Evolutionary conservation across 2,797 vertebrate species (phyloP).

Genomic region (Paramormyrops hopkinsi): DNA sequence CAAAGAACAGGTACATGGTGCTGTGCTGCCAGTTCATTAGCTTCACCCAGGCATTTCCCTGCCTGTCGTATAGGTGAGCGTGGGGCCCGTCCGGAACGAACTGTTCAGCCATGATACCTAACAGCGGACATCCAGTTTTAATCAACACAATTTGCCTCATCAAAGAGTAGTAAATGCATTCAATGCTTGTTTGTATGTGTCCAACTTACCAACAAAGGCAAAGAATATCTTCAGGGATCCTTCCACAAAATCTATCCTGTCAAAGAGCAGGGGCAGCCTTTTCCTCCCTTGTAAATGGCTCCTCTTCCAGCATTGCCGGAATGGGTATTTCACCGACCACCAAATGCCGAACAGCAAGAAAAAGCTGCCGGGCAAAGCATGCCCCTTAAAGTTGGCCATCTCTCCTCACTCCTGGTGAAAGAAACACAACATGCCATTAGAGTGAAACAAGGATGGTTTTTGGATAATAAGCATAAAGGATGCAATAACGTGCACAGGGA

Average conservation of each 20-base stretch:
- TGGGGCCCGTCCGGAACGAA: slow-evolving; percentile 90
- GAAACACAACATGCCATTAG: neutral
- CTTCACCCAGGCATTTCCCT: slow-evolving; percentile 70
- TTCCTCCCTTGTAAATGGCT: slow-evolving; percentile 39
- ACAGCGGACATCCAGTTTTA: neutral
- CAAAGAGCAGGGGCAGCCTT: slow-evolving; percentile 38
- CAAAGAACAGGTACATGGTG: slow-evolving; percentile 95
- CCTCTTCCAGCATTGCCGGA: slow-evolving; percentile 61
- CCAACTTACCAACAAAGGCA: slow-evolving; percentile 69
- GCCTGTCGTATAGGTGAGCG: slow-evolving; percentile 59
- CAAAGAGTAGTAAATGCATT: neutral
- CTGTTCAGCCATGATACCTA: slow-evolving; percentile 91
- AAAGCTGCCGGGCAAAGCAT: slow-evolving; percentile 85
- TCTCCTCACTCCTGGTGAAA: neutral
- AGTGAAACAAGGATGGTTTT: neutral
- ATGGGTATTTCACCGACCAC: slow-evolving; percentile 72
- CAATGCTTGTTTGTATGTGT: neutral
- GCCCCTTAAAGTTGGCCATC: slow-evolving; percentile 96
- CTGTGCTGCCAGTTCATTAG: slow-evolving; percentile 98
- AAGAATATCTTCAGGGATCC: slow-evolving; percentile 66
- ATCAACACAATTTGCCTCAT: neutral
- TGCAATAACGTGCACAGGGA: neutral
- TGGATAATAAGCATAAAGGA: neutral
- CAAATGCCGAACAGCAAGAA: slow-evolving; percentile 84
- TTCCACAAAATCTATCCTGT: slow-evolving; percentile 69